Base-by-base conservation (phyloP, 2,888 invertebrate genomes). In the Eristalis pertinax region DNA sequence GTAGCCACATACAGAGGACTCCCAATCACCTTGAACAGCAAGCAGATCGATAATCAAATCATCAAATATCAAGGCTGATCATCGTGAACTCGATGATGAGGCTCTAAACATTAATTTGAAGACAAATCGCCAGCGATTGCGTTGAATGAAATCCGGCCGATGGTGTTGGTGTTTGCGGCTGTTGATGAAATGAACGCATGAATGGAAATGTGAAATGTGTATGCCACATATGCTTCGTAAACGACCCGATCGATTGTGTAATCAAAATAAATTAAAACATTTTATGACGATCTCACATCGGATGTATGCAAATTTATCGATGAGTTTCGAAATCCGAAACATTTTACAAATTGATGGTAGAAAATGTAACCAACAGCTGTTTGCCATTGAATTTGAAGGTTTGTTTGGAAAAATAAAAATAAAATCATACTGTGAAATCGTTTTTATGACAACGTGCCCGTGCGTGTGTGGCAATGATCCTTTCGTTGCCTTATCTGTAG, bases 301-400 rank as follows among this genome's bases (percentile, higher is more conserved):
- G 50, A 50, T 50, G 50, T 50, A 50, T 50, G 50, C 50, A 50
- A 50, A 50, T 50, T 50, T 19, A 50, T 50, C 19, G 50, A 50
- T 50, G 19, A 19, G 50, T 50, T 50, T 50, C 50, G 50, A 50
- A 50, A 50, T 50, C 8, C 19, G 50, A 50, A 19, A 19, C 50
- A 50, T 50, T 19, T 50, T 50, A 50, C 50, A 50, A 50, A 50
- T 50, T 19, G 50, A 50, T 50, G 19, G 50, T 50, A 50, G 50
- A 50, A 50, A 50, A 50, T 50, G 50, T 50, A 50, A 50, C 50
- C 50, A 50, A 50, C 50, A 50, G n/a, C 50, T 50, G 50, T 50
- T 50, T 50, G 50, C 50, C 50, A 50, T 19, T 50, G 50, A 50
- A 19, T 7, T 19, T 19, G 50, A 50, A 50, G 50, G 50, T 50